Percentiles rank a stretch among this genome's conserved stretches.
Evolutionary conservation across 2,113 vertebrate genomes (phyloP).

Genomic region (Carassius carassius): DNA sequence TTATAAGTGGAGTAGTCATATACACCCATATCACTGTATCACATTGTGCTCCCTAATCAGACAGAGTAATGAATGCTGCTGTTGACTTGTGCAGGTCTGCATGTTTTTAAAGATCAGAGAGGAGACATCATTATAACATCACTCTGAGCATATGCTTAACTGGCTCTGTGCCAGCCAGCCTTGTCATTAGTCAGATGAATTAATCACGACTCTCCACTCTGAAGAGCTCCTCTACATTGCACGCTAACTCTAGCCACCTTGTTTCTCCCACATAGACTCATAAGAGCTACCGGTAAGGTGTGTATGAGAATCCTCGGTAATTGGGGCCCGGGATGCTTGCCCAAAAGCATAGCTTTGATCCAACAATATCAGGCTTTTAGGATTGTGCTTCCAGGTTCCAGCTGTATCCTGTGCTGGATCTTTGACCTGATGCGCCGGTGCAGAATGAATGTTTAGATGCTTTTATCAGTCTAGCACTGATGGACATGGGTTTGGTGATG

Average conservation of each 20-base stretch:
- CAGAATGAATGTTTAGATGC: neutral
- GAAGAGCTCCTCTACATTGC: slow-evolving; percentile 36
- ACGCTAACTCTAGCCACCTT: slow-evolving; percentile 28
- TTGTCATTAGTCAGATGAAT: slow-evolving; percentile 62
- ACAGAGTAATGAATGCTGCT: slow-evolving; percentile 66
- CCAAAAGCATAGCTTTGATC: slow-evolving; percentile 63
- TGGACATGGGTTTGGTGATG: slow-evolving; percentile 15
- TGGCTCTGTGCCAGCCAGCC: slow-evolving; percentile 70
- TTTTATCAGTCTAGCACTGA: slow-evolving; percentile 1
- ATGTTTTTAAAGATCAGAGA: slow-evolving; percentile 62
- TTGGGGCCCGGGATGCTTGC: slow-evolving; percentile 30
- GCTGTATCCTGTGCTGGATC: neutral
- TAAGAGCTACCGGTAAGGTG: slow-evolving; percentile 30
- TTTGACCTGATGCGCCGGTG: neutral
- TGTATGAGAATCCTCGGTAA: slow-evolving; percentile 25
- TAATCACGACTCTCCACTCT: slow-evolving; percentile 56
- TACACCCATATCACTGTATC: neutral
- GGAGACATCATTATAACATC: slow-evolving; percentile 61
- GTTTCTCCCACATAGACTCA: slow-evolving; percentile 5
- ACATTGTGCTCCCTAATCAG: slow-evolving; percentile 62
- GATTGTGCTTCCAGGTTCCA: slow-evolving; percentile 21
- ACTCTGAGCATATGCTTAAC: slow-evolving; percentile 75
- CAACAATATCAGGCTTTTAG: slow-evolving; percentile 30
- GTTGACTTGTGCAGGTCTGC: slow-evolving; percentile 54
- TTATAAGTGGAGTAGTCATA: neutral